Percentiles rank a stretch among this genome's conserved stretches.
Evolutionary conservation across 2,113 vertebrate species (phyloP).

Genomic region (Trogon melanurus): DNA sequence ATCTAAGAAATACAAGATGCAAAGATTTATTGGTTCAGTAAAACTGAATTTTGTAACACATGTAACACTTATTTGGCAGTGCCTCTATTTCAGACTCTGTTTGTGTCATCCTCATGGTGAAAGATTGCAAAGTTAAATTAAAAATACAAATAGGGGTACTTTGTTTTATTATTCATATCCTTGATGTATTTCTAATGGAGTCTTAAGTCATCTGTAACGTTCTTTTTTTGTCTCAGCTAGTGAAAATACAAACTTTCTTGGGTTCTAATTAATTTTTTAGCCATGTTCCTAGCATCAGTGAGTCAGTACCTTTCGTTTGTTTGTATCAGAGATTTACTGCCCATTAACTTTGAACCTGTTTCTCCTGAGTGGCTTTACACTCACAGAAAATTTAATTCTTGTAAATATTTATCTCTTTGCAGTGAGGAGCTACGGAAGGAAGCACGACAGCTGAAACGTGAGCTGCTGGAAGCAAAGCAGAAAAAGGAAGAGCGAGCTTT

Average conservation of each 20-base stretch:
- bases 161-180: not conserved
- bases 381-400: conserved; percentile 8
- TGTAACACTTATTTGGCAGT: not conserved
- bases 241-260: not conserved
- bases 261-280: conserved; percentile 2
- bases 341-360: conserved; percentile 32
- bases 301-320: not conserved
- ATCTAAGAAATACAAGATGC: not conserved
- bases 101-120: not conserved
- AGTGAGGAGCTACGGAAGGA: conserved; percentile 95
- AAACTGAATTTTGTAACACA: not conserved
- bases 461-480: conserved; percentile 92
- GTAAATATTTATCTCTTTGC: conserved; percentile 62
- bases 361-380: conserved; percentile 25
- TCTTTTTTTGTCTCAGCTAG: not conserved
- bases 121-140: not conserved
- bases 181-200: not conserved
- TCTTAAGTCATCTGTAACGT: not conserved
- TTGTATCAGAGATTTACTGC: conserved; percentile 26
- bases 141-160: not conserved
- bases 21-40: not conserved
- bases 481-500: conserved; percentile 80
- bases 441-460: conserved; percentile 90
- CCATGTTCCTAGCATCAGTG: not conserved
- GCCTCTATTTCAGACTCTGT: not conserved